These are phyloP conservation scores for Spinus pinus DNA, from an alignment of 2,797 vertebrate species.

Conservation along the genomic window DNA sequence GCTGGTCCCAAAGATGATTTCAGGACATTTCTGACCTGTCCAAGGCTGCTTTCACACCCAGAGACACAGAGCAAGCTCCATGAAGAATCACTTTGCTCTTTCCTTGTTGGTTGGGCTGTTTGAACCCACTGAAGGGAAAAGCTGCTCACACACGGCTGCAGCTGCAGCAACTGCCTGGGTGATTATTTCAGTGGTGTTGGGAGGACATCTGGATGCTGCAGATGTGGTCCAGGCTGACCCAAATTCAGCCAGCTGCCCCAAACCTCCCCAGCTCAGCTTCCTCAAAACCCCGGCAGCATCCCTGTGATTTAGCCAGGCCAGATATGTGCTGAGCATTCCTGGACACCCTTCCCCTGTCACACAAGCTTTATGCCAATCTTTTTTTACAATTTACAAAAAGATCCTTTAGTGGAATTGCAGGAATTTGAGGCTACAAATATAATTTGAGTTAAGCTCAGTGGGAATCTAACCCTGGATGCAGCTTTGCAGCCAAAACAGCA, in stretches of 20 bases:
- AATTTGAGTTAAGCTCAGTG: not conserved
- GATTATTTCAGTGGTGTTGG: not conserved
- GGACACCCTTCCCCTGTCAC: not conserved
- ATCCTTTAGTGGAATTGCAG: not conserved
- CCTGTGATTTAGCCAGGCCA: accelerated
- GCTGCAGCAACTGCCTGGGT: not conserved
- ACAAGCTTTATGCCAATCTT: not conserved
- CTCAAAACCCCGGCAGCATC: not conserved
- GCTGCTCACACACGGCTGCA: not conserved
- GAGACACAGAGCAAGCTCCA: not conserved
- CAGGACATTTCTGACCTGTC: not conserved
- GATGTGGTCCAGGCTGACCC: not conserved
- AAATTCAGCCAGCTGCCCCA: not conserved
- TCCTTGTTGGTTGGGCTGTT: not conserved
- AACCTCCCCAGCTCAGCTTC: not conserved
- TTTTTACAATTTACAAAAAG: not conserved
- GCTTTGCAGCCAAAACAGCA: not conserved
- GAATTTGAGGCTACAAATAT: not conserved
- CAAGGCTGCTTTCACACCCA: not conserved
- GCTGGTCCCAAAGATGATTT: not conserved
- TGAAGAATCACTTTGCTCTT: not conserved
- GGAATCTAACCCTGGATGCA: not conserved
- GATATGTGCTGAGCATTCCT: not conserved
- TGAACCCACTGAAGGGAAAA: not conserved
- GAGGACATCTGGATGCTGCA: not conserved